Percentiles rank a stretch among this genome's conserved stretches.
phyloP scores from a whole-genome alignment of 2,888 invertebrate species.

The Pelosia muscerda region DNA sequence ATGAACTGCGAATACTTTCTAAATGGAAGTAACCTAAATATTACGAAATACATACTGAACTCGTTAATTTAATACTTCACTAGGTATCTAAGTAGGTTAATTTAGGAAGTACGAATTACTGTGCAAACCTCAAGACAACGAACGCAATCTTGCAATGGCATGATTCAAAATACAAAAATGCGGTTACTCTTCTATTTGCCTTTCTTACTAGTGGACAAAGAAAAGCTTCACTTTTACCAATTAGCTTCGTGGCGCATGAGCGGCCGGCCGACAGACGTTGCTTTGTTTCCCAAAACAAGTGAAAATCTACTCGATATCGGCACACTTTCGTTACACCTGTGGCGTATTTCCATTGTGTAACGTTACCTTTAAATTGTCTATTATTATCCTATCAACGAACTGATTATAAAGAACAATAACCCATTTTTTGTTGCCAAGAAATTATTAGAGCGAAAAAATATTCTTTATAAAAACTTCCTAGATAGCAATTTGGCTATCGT shows the following conservation, averaged over 20 bases:
- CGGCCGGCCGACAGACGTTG: slow-evolving; percentile 62
- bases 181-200: slow-evolving; percentile 73
- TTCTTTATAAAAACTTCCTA: slow-evolving; percentile 20
- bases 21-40: slow-evolving; percentile 48
- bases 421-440: slow-evolving; percentile 5
- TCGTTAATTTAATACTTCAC: slow-evolving; percentile 38
- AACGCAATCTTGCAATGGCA: slow-evolving; percentile 32
- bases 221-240: slow-evolving; percentile 84
- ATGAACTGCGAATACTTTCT: slow-evolving; percentile 54
- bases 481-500: slow-evolving; percentile 5
- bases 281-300: slow-evolving; percentile 82
- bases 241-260: slow-evolving; percentile 73
- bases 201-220: slow-evolving; percentile 72
- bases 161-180: slow-evolving; percentile 68
- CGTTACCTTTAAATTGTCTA: slow-evolving; percentile 24
- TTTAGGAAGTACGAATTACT: slow-evolving; percentile 40
- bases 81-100: slow-evolving; percentile 13
- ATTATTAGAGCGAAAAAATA: slow-evolving; percentile 22
- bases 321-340: slow-evolving; percentile 68
- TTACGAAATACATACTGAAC: slow-evolving; percentile 46
- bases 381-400: slow-evolving; percentile 29
- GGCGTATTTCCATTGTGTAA: slow-evolving; percentile 46
- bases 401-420: slow-evolving; percentile 20
- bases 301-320: slow-evolving; percentile 74
- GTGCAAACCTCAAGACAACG: slow-evolving; percentile 51